Base-by-base conservation (phyloP, 2,113 vertebrate genomes). In the Siniperca chuatsi region DNA sequence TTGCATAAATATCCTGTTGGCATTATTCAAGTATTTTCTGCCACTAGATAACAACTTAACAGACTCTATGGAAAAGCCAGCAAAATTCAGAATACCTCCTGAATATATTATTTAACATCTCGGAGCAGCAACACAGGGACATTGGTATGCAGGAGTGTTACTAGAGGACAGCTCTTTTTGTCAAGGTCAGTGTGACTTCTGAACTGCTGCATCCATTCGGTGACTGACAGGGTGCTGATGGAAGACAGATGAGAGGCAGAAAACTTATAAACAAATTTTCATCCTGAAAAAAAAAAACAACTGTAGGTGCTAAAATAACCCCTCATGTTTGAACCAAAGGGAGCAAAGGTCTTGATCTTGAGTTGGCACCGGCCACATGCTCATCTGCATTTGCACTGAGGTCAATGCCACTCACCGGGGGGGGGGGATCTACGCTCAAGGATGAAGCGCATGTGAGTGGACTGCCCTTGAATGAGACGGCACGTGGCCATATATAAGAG, bases 381-480 rank as follows among this genome's bases (percentile, higher is more conserved):
- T 92, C 91, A 92, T 94, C 86, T 92, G 88, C 92, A 94, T 93
- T 90, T 87, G 82, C 88, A 87, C 89, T 71, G 88, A 92, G 94
- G 93, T 94, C 94, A 92, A 87, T 75, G 13, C 48, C 15, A 35
- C 86, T 87, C 82, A 16, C 85, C 25, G 2, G 52, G 78, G 86
- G 25, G 25, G 25, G 29, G 77, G 81, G 75, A 78, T 62, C 68
- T 65, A 64, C 52, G 25, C 82, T 78, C 60, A 78, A 91, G 86
- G 91, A 91, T 87, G 83, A 86, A 84, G 57, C 15, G 40, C 85
- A 89, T 90, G 86, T 88, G 90, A 91, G 65, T 5, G 25, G 42
- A 60, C 87, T 87, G 91, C 70, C 93, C 92, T 93, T 94, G 90
- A 93, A 85, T 60, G 5, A 77, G 75, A 58, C 58, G 8, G 66